Evolutionary conservation across 2,113 vertebrate genomes (phyloP), one percentile per base, ranked within the genome.

Genomic region (Cyanistes caeruleus): DNA sequence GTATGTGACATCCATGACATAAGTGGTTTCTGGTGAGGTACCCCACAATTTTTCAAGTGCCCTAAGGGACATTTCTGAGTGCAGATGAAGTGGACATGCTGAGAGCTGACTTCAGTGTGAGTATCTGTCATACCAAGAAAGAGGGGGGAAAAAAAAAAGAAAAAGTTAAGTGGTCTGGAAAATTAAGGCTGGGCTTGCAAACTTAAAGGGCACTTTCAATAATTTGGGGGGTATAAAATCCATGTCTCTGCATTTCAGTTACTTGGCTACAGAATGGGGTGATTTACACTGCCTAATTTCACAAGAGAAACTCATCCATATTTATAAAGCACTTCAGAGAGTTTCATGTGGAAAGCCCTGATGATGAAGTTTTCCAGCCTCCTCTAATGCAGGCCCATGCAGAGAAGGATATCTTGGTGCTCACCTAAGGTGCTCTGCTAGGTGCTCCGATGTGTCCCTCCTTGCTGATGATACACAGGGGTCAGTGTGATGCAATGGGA

Each of bases 241-340:
- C 22, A 13, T 56, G 16, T 64, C 12, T 87, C 49, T 80, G 11
- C n/a, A 39, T 79, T 83, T 90, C 28, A 58, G 10, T 77, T 84
- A 62, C 49, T 67, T 88, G 53, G 18, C 43, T 83, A 33, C 0
- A 1, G 53, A 75, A 88, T 56, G 21, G 15, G 19, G 33, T 51
- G 30, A 56, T 52, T 85, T 41, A 48, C 49, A 30, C 17, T 48
- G 35, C 27, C n/a, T 69, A 37, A 62, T 86, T 68, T 89, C 79
- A 90, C 14, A 65, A 69, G 39, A 76, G 16, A 69, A 88, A 64
- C 23, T 72, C 8, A 62, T 80, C 69, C 19, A 33, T 73, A 73
- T 90, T 83, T 83, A 68, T 65, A 28, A 90, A 83, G 24, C 22
- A 56, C 46, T 84, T 84, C 48, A 83, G 24, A 37, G 17, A 81